These are phyloP conservation scores for Psittacula derbiana DNA, from an alignment of 2,797 vertebrate genomes.

Conservation along the genomic window DNA sequence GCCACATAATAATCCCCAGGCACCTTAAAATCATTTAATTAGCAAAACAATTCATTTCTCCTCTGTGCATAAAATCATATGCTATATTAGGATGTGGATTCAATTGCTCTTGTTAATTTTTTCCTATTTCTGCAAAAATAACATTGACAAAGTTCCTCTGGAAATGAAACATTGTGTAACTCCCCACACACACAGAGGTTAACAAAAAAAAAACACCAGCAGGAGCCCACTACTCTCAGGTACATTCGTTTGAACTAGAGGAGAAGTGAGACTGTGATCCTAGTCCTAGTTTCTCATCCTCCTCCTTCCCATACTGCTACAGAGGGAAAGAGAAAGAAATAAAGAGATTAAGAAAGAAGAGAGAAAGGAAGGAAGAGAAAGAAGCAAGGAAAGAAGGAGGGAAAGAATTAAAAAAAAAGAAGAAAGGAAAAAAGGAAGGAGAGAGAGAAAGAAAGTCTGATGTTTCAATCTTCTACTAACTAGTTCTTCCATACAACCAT, in stretches of 20 bases:
- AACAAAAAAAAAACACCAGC: neutral
- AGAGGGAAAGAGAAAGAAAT: neutral
- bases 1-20: conserved; percentile 19
- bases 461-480: neutral
- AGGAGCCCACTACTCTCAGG: neutral
- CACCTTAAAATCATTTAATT: conserved; percentile 34
- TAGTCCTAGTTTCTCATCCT: neutral
- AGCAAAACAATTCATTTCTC: conserved; percentile 44
- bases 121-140: conserved; percentile 5
- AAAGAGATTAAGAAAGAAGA: neutral
- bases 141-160: neutral
- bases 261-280: neutral
- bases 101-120: neutral
- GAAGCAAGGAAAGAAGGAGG: neutral
- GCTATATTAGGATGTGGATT: neutral
- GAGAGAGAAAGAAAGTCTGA: neutral
- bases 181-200: fast-evolving
- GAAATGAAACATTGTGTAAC: neutral
- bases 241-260: neutral
- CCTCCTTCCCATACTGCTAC: neutral
- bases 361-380: neutral
- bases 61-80: conserved; percentile 19
- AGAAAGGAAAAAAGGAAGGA: neutral
- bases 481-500: neutral
- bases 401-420: neutral